Conservation (phyloP, 2,113 vertebrate genomes). For the Fulmarus glacialis region DNA sequence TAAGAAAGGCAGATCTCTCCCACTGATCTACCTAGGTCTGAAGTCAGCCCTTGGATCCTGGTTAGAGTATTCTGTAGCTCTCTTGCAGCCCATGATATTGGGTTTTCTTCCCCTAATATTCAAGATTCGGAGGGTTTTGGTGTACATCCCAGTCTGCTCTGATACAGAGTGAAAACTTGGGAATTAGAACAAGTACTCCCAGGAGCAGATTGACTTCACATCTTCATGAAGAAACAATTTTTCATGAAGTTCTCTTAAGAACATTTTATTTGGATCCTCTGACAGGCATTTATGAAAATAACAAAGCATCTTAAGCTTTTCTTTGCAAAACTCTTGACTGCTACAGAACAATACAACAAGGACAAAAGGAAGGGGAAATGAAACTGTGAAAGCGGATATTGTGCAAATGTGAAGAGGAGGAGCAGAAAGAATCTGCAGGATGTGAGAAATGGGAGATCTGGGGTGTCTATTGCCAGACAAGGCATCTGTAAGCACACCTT, state of each 20-base stretch:
- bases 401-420: not conserved
- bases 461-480: not conserved
- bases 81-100: not conserved
- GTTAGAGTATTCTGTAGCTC: not conserved
- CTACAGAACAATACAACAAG: not conserved
- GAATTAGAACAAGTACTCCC: not conserved
- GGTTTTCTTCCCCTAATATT: not conserved
- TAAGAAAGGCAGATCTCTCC: not conserved
- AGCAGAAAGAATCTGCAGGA: not conserved
- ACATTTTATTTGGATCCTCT: not conserved
- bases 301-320: not conserved
- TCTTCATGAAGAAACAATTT: not conserved
- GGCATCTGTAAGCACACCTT: not conserved
- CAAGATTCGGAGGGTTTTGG: accelerated
- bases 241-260: not conserved
- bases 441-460: not conserved
- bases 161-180: not conserved
- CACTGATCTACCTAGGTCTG: not conserved
- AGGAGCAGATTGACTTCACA: not conserved
- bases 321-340: not conserved
- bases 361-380: not conserved
- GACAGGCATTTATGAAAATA: not conserved
- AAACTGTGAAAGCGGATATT: not conserved
- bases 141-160: not conserved
- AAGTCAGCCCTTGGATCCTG: not conserved